Base-by-base conservation (phyloP, 2,888 invertebrate species). In the Erebia palarica region DNA sequence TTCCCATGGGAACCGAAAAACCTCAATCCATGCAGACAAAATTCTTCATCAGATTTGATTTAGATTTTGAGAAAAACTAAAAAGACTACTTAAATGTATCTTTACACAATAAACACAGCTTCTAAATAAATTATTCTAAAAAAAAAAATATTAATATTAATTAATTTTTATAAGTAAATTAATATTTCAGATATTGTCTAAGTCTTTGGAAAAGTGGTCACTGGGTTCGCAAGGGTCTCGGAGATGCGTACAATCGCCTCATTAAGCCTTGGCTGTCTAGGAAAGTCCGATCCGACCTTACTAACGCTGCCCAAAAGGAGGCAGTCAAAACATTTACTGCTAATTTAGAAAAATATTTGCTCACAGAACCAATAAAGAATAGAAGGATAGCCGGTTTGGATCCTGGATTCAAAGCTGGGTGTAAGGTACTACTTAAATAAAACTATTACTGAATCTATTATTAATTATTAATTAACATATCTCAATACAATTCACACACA, bases 331-430 rank as follows among this genome's bases (percentile, higher is more conserved):
- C 97, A 5, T 99, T 99, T 86, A 96, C 96, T 1, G 94, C 94
- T 7, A 99, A 99, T 88, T 88, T 99, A 27, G 97, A 97, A 81
- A 96, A 97, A 78, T 94, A 98, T 67, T 90, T 99, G 9, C 88
- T 98, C 13, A 95, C 95, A 60, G 95, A 97, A 18, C 98, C 98
- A 0, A 93, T 98, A 0, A 95, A 96, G 81, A 97, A 97, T 51
- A 95, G 96, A 84, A 93, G 94, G 9, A 96, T 99, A 71, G 90
- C 97, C 44, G 98, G 97, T 0, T 94, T 99, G 66, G 99, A 99
- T 92, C 99, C 99, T 0, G 98, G 99, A 0, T 98, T 96, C 83
- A 93, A 90, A 74, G 96, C 97, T 83, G 98, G 98, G 1, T 98
- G 98, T 84, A 99, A 99, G 94, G 90, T 97, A 77, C 61, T 61